These are phyloP conservation scores for Diorhabda carinulata DNA, from an alignment of 1,140 invertebrate species.

Conservation along the genomic window DNA sequence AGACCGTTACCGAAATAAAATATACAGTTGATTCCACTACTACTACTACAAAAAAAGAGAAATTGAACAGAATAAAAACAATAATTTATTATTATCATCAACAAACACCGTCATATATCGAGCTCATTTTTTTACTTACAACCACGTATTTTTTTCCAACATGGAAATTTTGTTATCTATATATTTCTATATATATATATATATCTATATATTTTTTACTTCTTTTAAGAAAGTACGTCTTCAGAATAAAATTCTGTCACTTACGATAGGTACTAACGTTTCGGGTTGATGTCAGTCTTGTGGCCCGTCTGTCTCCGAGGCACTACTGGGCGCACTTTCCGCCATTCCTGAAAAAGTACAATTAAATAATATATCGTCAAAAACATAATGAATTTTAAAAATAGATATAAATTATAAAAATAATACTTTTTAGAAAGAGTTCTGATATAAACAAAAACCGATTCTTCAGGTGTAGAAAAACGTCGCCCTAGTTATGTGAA, in stretches of 20 bases:
- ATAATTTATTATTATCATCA: slow-evolving; percentile 39
- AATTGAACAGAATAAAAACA: slow-evolving; percentile 13
- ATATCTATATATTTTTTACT: background rate
- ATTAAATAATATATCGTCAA: too few species aligned
- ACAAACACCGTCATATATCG: slow-evolving; percentile 46
- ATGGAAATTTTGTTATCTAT: slow-evolving; percentile 13
- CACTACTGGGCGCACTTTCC: slow-evolving; percentile 33
- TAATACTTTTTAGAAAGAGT: too few species aligned
- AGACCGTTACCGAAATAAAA: too few species aligned
- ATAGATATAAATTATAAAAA: too few species aligned
- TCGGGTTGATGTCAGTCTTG: slow-evolving; percentile 45
- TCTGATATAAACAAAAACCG: too few species aligned
- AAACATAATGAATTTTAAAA: too few species aligned
- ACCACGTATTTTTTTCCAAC: slow-evolving; percentile 33
- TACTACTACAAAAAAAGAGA: slow-evolving; percentile 22
- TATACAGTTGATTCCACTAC: background rate
- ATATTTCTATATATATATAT: too few species aligned
- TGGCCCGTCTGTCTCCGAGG: slow-evolving; percentile 43
- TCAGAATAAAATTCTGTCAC: slow-evolving; percentile 43
- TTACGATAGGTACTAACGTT: slow-evolving; percentile 35
- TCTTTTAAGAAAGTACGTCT: slow-evolving; percentile 16
- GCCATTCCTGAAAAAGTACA: background rate
- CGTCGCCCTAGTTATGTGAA: too few species aligned
- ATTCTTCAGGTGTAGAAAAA: too few species aligned
- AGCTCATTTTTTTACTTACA: slow-evolving; percentile 38